These are phyloP conservation scores for Epirrhoe alternata DNA, from an alignment of 2,888 invertebrate species.

Conservation along the genomic window DNA sequence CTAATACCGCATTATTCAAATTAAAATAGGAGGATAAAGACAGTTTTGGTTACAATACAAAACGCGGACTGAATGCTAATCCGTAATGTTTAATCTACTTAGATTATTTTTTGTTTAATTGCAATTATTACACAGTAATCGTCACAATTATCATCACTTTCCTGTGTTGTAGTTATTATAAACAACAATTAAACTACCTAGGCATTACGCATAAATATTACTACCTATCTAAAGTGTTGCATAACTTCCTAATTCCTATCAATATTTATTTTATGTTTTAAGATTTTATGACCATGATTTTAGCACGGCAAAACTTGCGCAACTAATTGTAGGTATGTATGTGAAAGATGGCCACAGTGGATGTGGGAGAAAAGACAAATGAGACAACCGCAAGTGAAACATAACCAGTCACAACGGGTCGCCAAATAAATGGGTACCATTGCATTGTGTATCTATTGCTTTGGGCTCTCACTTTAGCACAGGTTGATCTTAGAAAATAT, in stretches of 20 bases:
- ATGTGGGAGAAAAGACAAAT: constrained; percentile 25
- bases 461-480: constrained; percentile 6
- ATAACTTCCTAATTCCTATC: too few relatives aligned
- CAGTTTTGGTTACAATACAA: constrained; percentile 54
- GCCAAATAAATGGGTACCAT: constrained; percentile 36
- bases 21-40: constrained; percentile 63
- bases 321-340: background rate
- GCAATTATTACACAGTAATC: background rate
- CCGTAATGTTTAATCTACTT: constrained; percentile 48
- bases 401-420: constrained; percentile 31
- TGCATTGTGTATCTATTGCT: constrained; percentile 30
- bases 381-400: constrained; percentile 30
- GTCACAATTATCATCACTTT: too few relatives aligned
- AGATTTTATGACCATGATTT: background rate
- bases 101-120: constrained; percentile 53
- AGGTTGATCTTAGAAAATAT: constrained; percentile 18
- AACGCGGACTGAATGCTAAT: constrained; percentile 47
- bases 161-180: too few relatives aligned
- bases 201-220: too few relatives aligned
- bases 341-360: background rate
- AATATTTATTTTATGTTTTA: too few relatives aligned
- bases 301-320: background rate
- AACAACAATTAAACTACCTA: too few relatives aligned
- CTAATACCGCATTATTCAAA: constrained; percentile 65
- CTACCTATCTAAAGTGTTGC: too few relatives aligned